Base-by-base conservation (phyloP, 1,140 invertebrate species). In the Philaenus spumarius region DNA sequence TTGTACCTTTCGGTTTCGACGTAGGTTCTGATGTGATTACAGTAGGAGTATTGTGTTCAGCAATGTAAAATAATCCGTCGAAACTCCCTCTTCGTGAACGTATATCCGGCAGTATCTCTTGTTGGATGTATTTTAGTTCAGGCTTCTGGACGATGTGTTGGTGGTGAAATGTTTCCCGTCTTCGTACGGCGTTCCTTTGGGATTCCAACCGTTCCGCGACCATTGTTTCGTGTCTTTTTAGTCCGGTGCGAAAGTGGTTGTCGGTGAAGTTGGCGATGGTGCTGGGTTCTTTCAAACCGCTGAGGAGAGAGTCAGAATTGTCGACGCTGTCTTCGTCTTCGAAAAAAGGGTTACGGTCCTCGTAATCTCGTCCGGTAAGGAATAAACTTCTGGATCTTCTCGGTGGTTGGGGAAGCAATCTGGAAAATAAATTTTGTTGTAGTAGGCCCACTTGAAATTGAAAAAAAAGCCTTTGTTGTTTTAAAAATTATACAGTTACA, bases 241-340 rank as follows among this genome's bases (percentile, higher is more conserved):
- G n/a, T 15, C 26, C 58, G 2, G 35, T 14, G 12, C 40, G 35
- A 3, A 12, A 15, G 6, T 39, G 51, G 2, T 37, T 11, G 12
- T n/a, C 23, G 6, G 23, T 22, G 6, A 23, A 37, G 17, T 34
- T 23, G 9, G 48, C 56, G 20, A 50, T 42, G 7, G 56, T 58
- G 34, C 30, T 37, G 20, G 43, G 52, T 20, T 64, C 64, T 22
- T 80, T 80, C 0, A 84, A 84, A 0, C 82, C 79, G 61, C 83
- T 86, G 0, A 87, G 67, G 11, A 86, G 70, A 0, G 84, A 86
- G 69, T 87, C 84, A 1, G 84, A 86, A 11, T 81, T 82, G 65
- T 85, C 82, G 46, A 82, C 82, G 22, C 76, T 72, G 3, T 84
- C 82, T 45, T 86, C 84, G 55, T 83, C 81, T 53, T 86, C 80